Evolutionary conservation across 2,113 vertebrate species (phyloP).

Genomic region (Tamias sibiricus): DNA sequence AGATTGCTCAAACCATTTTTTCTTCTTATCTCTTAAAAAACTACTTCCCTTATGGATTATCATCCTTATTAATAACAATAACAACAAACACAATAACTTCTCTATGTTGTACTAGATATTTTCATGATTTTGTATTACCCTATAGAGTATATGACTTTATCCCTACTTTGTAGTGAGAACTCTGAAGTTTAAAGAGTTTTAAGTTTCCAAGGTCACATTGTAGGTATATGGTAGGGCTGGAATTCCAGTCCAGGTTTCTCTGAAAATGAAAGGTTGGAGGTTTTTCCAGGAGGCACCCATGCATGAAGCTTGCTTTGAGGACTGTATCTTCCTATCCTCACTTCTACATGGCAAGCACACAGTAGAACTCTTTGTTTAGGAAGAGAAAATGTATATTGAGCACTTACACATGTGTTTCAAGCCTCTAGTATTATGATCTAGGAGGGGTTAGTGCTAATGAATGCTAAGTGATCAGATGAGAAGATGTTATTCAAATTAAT

Average conservation of each 20-base stretch:
- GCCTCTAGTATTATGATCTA: conserved; percentile 1
- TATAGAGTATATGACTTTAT: conserved; percentile 8
- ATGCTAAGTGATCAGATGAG: conserved; percentile 34
- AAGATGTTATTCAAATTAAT: conserved; percentile 7
- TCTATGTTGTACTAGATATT: conserved; percentile 22
- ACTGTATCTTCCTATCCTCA: neutral
- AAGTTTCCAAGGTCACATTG: neutral
- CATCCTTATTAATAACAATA: conserved; percentile 17
- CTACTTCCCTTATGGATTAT: neutral
- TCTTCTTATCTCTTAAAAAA: neutral
- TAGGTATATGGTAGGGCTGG: neutral
- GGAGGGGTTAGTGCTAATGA: conserved; percentile 5
- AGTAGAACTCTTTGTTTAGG: neutral
- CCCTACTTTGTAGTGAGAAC: neutral
- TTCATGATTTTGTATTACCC: conserved; percentile 43
- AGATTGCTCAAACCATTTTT: conserved; percentile 42
- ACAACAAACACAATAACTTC: neutral
- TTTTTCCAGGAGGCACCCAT: neutral
- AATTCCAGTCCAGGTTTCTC: conserved; percentile 9
- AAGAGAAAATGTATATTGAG: conserved; percentile 16
- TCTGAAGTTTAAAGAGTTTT: conserved; percentile 6
- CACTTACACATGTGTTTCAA: neutral
- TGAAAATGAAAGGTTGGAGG: neutral
- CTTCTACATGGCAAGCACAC: neutral
- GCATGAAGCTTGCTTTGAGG: neutral